phyloP scores from a whole-genome alignment of 2,888 invertebrate genomes.

The Heliconius ismenius region DNA sequence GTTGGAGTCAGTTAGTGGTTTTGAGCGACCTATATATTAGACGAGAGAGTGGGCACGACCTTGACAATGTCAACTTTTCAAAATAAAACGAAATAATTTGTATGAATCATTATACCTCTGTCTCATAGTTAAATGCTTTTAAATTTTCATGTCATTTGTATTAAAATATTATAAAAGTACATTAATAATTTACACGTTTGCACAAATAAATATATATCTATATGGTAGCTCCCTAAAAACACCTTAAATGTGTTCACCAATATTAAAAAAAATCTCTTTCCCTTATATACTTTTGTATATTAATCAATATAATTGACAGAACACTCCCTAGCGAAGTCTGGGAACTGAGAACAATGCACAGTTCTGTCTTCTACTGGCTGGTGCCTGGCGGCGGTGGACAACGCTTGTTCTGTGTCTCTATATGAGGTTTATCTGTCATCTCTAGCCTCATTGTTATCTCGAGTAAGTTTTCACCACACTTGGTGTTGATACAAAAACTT shows the following conservation, averaged over 20 bases:
- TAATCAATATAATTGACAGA: slow-evolving; percentile 10
- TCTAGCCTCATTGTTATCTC: slow-evolving; percentile 1
- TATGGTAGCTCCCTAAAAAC: too few species aligned
- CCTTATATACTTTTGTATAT: not conserved
- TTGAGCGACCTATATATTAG: slow-evolving; percentile 1
- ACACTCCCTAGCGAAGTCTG: not conserved
- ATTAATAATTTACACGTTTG: too few species aligned
- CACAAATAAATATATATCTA: too few species aligned
- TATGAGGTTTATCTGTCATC: slow-evolving; percentile 3
- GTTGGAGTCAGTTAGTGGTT: not conserved
- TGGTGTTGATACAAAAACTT: not conserved
- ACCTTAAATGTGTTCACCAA: too few species aligned
- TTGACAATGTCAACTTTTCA: not conserved
- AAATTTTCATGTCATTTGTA: not conserved
- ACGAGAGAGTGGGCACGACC: too few species aligned
- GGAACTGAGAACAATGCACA: not conserved
- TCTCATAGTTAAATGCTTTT: not conserved
- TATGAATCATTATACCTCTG: not conserved
- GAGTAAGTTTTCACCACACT: not conserved
- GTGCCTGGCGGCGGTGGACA: not conserved
- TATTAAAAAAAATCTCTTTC: not conserved
- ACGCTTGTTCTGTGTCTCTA: not conserved
- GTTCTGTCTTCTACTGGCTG: not conserved
- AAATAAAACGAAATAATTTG: not conserved
- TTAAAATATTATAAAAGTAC: too few species aligned